These are phyloP conservation scores for Centroberyx gerrardi DNA, from an alignment of 2,797 vertebrate species.

Conservation along the genomic window DNA sequence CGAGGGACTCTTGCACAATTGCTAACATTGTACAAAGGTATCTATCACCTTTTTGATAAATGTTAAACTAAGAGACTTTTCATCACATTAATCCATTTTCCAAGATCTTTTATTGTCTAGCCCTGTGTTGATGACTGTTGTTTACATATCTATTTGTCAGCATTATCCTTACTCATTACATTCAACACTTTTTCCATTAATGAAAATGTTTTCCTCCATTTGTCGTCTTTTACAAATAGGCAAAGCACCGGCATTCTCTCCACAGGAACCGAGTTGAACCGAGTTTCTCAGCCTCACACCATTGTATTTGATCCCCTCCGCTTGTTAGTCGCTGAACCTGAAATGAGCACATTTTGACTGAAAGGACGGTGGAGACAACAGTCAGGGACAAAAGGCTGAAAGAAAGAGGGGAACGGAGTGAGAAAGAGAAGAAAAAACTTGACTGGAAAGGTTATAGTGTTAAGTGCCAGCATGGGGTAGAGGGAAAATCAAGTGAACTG, in stretches of 20 bases:
- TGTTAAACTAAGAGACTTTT: no score
- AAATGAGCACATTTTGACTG: constrained; percentile 63
- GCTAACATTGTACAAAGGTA: no score
- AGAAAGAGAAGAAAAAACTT: constrained; percentile 10
- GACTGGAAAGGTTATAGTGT: constrained; percentile 59
- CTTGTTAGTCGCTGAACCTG: constrained; percentile 76
- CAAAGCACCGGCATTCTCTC: constrained; percentile 33
- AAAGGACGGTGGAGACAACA: constrained; percentile 64
- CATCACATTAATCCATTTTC: no score
- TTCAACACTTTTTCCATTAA: no score
- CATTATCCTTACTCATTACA: no score
- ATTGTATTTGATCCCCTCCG: constrained; percentile 50
- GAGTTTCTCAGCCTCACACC: constrained; percentile 47
- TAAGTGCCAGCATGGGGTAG: constrained; percentile 36
- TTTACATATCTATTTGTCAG: no score
- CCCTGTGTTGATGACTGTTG: no score
- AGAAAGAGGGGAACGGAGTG: constrained; percentile 61
- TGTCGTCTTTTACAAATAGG: constrained; percentile 41
- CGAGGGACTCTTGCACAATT: no score
- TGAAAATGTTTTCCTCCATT: background rate
- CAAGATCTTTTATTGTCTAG: no score
- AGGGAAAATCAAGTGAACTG: background rate
- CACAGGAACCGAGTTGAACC: constrained; percentile 38
- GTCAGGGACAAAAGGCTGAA: constrained; percentile 65
- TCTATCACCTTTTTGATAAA: no score